Base-by-base conservation (phyloP, 1,140 invertebrate genomes). In the Drosophila malerkotliana region DNA sequence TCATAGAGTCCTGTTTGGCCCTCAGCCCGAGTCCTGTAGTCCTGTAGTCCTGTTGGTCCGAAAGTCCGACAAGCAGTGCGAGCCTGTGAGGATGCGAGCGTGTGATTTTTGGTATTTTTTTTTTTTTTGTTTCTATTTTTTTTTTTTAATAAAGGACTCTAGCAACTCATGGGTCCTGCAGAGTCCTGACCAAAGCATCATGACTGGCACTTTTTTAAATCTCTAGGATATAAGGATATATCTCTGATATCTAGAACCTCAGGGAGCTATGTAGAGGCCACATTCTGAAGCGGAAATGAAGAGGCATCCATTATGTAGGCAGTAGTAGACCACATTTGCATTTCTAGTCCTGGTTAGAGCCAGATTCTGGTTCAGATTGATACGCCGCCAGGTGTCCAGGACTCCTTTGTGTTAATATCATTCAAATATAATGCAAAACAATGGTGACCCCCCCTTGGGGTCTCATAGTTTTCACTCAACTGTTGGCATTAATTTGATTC, bases 401-500 rank as follows among this genome's bases (percentile, higher is more conserved):
- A 3, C 34, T n/a, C 34, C 34, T 37, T 4, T 30, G 30, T 58
- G 18, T 39, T 62, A 79, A 79, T 79, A 79, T 73, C 72, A 79
- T 79, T 79, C 77, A 79, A 79, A 79, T 79, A 58, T 51, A 79
- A 79, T 78, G 77, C 64, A 62, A 62, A 79, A 79, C 77, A 79
- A 79, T 78, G 68, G 68, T 52, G 68, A 47, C 28, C 18, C 26
- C 8, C 21, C 18, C 0, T 18, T 18, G 18, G 18, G 15, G 15
- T 18, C 55, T 57, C 75, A 78, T 78, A 78, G 75, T 79, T 79
- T 79, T 79, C 59, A 55, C 37, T 59, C 41, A 61, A 79, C 62
- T 69, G 57, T 79, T 67, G 79, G 76, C 77, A 79, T 79, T 79
- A 79, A 79, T 79, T 79, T 79, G 69, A 72, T 78, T 78, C 59